A percentile compares a stretch with the other conserved stretches of the same genome.
Evolutionary conservation across 2,888 invertebrate genomes (phyloP).

Genomic region (Chorisops tibialis): DNA sequence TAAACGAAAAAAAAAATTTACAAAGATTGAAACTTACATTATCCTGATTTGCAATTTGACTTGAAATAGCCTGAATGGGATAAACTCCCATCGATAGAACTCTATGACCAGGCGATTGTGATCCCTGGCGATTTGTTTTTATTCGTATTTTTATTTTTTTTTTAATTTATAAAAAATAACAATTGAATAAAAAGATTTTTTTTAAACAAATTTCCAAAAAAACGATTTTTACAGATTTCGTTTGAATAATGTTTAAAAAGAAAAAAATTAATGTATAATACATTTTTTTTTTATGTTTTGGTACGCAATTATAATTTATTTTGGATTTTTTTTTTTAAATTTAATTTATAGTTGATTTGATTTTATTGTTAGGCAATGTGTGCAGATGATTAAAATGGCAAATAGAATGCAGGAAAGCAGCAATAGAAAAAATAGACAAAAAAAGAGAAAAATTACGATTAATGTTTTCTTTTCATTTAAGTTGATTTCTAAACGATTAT

Average conservation of each 20-base stretch:
- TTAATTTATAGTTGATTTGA: no score
- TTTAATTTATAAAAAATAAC: no score
- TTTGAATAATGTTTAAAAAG: background rate
- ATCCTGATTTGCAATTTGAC: conserved; percentile 80
- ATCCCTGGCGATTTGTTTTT: conserved; percentile 60
- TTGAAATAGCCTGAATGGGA: conserved; percentile 84
- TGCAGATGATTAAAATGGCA: no score
- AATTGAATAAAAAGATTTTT: background rate
- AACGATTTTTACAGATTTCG: background rate
- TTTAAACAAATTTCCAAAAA: background rate
- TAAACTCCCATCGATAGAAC: conserved; percentile 86
- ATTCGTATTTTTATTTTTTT: background rate
- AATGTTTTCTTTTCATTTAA: no score
- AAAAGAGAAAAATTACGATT: no score
- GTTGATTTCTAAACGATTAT: no score
- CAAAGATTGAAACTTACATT: conserved; percentile 70
- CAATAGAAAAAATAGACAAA: no score
- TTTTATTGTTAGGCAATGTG: no score
- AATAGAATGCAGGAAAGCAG: no score
- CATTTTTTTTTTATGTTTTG: background rate
- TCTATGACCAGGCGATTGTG: conserved; percentile 88
- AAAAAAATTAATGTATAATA: background rate
- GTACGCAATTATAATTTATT: no score
- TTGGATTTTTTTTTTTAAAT: no score
- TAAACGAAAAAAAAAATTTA: conserved; percentile 8